A percentile compares a stretch with the other conserved stretches of the same genome.
Conservation (phyloP, 2,888 invertebrate genomes). For the Ophion slaviceki region DNA sequence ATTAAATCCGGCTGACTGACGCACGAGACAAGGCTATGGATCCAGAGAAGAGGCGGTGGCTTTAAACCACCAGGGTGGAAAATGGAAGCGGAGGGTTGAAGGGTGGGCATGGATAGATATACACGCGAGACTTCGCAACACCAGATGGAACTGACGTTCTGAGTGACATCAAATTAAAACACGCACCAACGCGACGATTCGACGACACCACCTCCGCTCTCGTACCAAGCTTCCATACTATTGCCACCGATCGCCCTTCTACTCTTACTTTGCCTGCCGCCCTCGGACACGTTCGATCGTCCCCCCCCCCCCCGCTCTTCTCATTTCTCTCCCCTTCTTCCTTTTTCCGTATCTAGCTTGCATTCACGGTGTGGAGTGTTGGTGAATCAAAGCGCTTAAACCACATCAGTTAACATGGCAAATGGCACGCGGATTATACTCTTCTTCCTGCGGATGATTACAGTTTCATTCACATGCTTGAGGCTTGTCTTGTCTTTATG, state of each 20-base stretch:
- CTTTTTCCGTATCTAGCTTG: not conserved
- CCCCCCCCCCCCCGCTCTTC: not conserved
- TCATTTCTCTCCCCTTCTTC: not conserved
- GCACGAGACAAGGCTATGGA: constrained; percentile 73
- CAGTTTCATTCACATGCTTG: not conserved
- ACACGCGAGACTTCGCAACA: constrained; percentile 75
- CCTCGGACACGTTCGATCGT: constrained; percentile 29
- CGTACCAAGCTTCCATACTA: constrained; percentile 46
- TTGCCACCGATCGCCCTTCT: constrained; percentile 27
- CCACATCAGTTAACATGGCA: not conserved
- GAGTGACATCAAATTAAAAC: constrained; percentile 83
- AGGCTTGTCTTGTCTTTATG: not conserved
- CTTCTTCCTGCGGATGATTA: not conserved
- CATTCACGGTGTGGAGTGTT: not conserved
- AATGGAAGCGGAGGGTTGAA: constrained; percentile 44
- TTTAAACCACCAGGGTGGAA: constrained; percentile 32
- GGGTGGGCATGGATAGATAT: constrained; percentile 17
- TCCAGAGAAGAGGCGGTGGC: constrained; percentile 17
- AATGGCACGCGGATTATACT: not conserved
- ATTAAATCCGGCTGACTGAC: constrained; percentile 82
- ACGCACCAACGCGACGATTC: constrained; percentile 81
- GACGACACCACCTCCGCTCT: constrained; percentile 73
- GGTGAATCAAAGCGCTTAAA: not conserved
- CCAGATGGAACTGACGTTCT: constrained; percentile 82
- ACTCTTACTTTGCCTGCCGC: constrained; percentile 56